Evolutionary conservation across 2,888 invertebrate genomes (phyloP).

Genomic region (Ditula angustiorana): DNA sequence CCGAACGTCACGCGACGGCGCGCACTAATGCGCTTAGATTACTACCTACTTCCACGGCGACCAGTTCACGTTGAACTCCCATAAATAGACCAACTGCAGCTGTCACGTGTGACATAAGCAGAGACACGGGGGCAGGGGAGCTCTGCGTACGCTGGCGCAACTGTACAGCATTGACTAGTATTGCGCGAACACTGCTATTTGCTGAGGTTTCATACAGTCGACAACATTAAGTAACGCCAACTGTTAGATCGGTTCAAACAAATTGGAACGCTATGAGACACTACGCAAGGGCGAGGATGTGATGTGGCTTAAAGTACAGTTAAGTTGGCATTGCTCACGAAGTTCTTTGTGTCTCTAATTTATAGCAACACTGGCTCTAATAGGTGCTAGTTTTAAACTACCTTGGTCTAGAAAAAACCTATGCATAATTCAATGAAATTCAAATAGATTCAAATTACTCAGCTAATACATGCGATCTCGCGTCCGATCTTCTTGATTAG

Average conservation of each 20-base stretch:
- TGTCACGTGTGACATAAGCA: constrained; percentile 3
- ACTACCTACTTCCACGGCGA: constrained; percentile 67
- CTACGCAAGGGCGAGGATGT: neutral
- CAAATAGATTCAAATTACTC: constrained; percentile 20
- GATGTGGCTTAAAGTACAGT: neutral
- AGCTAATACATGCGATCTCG: constrained; percentile 2
- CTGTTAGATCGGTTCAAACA: constrained; percentile 49
- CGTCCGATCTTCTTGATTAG: constrained; percentile 1
- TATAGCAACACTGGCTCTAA: constrained; percentile 24
- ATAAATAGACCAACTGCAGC: constrained; percentile 38
- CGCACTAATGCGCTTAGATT: constrained; percentile 81
- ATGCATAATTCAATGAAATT: constrained; percentile 29
- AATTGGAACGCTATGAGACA: constrained; percentile 47
- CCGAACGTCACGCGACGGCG: constrained; percentile 78
- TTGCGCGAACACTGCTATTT: constrained; percentile 72
- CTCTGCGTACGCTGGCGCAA: constrained; percentile 49
- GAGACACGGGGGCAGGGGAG: constrained; percentile 47
- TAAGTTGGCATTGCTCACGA: constrained; percentile 12
- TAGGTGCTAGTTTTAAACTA: constrained; percentile 35
- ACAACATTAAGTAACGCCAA: constrained; percentile 25
- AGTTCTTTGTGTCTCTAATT: constrained; percentile 34
- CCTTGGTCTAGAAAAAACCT: constrained; percentile 35
- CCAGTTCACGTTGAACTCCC: constrained; percentile 59
- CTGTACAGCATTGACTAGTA: constrained; percentile 63
- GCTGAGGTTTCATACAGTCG: constrained; percentile 64